Evolutionary conservation across 1,140 invertebrate species (phyloP).

Genomic region (Wasmannia auropunctata): DNA sequence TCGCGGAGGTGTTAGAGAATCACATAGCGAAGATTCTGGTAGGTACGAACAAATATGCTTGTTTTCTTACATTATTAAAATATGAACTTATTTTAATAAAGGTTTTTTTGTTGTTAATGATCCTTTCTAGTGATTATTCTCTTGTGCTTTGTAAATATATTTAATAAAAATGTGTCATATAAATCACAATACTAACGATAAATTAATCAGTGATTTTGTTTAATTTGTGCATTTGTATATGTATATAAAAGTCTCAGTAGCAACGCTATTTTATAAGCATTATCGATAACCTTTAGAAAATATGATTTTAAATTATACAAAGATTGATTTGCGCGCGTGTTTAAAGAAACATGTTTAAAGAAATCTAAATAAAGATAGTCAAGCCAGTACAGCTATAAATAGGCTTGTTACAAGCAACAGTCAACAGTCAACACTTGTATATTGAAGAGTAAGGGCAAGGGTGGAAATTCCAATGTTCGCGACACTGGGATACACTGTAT

Average conservation of each 20-base stretch:
- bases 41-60: slow-evolving; percentile 70
- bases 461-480: neutral
- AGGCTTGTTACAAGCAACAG: slow-evolving; percentile 7
- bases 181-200: neutral
- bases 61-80: slow-evolving; percentile 10
- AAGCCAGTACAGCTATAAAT: slow-evolving; percentile 12
- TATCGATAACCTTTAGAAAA: neutral
- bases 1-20: slow-evolving; percentile 89
- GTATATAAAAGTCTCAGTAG: neutral
- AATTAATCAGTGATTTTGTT: neutral
- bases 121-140: slow-evolving; percentile 9
- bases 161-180: slow-evolving; percentile 16
- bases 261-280: neutral
- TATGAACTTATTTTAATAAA: neutral
- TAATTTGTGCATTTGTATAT: slow-evolving; percentile 13
- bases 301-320: slow-evolving; percentile 3
- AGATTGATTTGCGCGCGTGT: neutral
- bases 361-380: slow-evolving; percentile 30
- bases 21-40: slow-evolving; percentile 89
- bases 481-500: slow-evolving; percentile 3
- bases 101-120: neutral
- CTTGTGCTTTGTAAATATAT: slow-evolving; percentile 21
- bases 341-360: neutral
- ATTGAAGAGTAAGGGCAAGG: neutral
- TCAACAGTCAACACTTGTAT: neutral